Base-by-base conservation (phyloP, 1,140 invertebrate species). In the Manduca sexta region DNA sequence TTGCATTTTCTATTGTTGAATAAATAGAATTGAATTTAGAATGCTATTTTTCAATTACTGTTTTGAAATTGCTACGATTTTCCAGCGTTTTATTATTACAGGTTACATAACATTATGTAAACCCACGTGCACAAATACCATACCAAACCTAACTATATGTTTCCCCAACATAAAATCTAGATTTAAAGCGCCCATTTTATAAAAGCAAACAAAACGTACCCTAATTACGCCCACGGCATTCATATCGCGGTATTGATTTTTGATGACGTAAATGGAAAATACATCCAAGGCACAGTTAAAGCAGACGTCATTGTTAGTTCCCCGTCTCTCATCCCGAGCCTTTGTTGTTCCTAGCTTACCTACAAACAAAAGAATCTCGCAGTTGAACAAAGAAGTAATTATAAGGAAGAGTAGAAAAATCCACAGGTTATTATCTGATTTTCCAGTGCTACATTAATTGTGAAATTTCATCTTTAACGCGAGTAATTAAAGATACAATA, bases 331-430 rank as follows among this genome's bases (percentile, higher is more conserved):
- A 66, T 70, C 67, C 67, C 74, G 56, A 55, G 65, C 56, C 74
- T 74, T 80, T 82, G 77, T 75, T 73, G 74, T 69, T 67, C 69
- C 57, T 55, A 55, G 62, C 71, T 77, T 72, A 59, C 52, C 55
- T 56, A 48, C 53, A 69, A 71, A 83, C 79, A 83, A 83, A 74
- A 83, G 76, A 63, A 68, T 66, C 66, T 65, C 62, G 69, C 64
- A 59, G 67, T 52, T 55, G 56, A 61, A 83, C 74, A 83, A 83
- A 83, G 71, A 77, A 66, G 66, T 78, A 83, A 82, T 82, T 82
- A 82, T 66, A 65, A 49, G 59, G 63, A 70, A 72, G 57, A 61
- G 64, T 62, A 68, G 61, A 68, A 67, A 69, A 62, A 56, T 51
- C 45, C 43, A 38, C 29, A 53, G 49, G 51, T 60, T 57, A 57